Base-by-base conservation (phyloP, 2,797 vertebrate genomes). In the Peromyscus aztecus region DNA sequence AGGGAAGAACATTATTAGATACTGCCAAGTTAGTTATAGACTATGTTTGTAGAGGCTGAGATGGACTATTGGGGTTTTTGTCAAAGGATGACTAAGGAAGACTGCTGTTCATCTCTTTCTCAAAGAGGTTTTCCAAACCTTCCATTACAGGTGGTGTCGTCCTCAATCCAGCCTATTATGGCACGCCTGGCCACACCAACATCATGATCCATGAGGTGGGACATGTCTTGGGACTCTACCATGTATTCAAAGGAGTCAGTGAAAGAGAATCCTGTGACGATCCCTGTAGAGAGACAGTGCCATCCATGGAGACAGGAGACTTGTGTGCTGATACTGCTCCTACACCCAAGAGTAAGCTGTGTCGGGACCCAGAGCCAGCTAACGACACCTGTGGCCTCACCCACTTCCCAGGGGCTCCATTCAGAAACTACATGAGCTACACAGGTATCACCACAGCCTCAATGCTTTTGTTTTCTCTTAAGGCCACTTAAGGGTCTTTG, bases 131-230 rank as follows among this genome's bases (percentile, higher is more conserved):
- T 69, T 90, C 13, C 88, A n/a, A 94, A 34, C 71, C 96, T 98
- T 84, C 77, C 37, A 81, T 97, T 98, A 34, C 97, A 99, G 99
- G 99, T 57, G 99, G 99, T 61, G 99, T 99, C 97, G 99, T 99
- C 52, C 98, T 99, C 77, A 99, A 99, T 95, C 99, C 99, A 1
- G 98, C 99, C 29, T 99, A 99, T 97, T 99, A 99, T 0, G 99
- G 99, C 37, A 98, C 99, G 82, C 96, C 89, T 0, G 99, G 99
- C 80, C 99, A 99, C 97, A 99, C 99, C 65, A 99, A 99, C 98
- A 99, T 99, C 94, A 99, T 99, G 99, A 99, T 99, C 98, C 99
- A 99, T 0, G 99, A 99, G 96, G 99, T 99, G 98, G 99, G 99
- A 2, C 99, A 99, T 10, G 99, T 99, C 94, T 98, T 99, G 94